These are phyloP conservation scores for Noctua pronuba DNA, from an alignment of 2,888 invertebrate species.

Conservation along the genomic window DNA sequence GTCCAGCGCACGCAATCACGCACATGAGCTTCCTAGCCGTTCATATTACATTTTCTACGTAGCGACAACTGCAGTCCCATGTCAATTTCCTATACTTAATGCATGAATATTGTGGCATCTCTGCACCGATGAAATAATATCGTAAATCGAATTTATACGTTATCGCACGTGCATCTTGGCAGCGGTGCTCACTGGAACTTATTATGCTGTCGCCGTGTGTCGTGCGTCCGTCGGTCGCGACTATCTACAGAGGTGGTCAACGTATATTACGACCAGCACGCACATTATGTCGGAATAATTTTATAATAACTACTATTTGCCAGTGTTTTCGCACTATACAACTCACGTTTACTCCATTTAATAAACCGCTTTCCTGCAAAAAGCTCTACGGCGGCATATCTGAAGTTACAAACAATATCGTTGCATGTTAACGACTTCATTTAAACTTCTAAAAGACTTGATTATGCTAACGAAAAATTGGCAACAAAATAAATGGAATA, in stretches of 20 bases:
- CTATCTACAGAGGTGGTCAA: slow-evolving; percentile 79
- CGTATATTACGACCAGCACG: slow-evolving; percentile 74
- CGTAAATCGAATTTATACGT: slow-evolving; percentile 73
- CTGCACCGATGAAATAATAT: slow-evolving; percentile 70
- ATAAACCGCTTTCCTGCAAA: not conserved
- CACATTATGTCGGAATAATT: slow-evolving; percentile 75
- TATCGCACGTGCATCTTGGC: slow-evolving; percentile 86
- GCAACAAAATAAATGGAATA: slow-evolving; percentile 59
- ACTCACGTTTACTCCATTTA: slow-evolving; percentile 25
- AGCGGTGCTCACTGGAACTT: slow-evolving; percentile 72
- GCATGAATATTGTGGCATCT: slow-evolving; percentile 40
- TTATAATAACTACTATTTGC: slow-evolving; percentile 52
- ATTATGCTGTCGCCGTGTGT: slow-evolving; percentile 82
- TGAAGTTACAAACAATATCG: slow-evolving; percentile 3
- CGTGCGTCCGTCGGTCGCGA: slow-evolving; percentile 75
- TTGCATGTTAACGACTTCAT: slow-evolving; percentile 24
- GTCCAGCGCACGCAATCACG: slow-evolving; percentile 80
- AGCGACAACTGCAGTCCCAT: slow-evolving; percentile 53
- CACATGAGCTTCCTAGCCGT: slow-evolving; percentile 73
- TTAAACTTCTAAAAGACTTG: slow-evolving; percentile 41
- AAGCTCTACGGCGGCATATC: slow-evolving; percentile 7
- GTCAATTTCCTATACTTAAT: slow-evolving; percentile 49
- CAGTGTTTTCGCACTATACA: slow-evolving; percentile 24
- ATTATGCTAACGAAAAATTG: slow-evolving; percentile 51
- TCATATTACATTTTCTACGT: slow-evolving; percentile 55